These are phyloP conservation scores for Cosmorhoe ocellata DNA, from an alignment of 2,888 invertebrate species.

Conservation along the genomic window DNA sequence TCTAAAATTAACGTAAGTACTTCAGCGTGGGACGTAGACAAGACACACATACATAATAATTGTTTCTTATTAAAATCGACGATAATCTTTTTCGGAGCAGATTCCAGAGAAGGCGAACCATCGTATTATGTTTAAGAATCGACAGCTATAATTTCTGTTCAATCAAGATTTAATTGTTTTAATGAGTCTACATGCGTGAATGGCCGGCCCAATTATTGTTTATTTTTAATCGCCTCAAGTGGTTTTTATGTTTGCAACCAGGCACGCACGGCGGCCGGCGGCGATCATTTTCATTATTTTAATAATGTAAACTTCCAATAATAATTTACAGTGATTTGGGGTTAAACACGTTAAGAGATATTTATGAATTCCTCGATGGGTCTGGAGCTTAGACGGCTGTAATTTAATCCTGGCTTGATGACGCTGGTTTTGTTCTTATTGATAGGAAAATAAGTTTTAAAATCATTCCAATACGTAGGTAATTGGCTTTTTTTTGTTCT, in stretches of 20 bases:
- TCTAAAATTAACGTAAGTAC: slow-evolving; percentile 70
- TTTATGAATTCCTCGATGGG: slow-evolving; percentile 73
- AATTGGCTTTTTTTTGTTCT: too few species aligned
- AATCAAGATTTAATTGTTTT: slow-evolving; percentile 84
- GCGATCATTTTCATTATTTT: slow-evolving; percentile 83
- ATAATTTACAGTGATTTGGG: slow-evolving; percentile 82
- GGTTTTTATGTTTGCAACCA: slow-evolving; percentile 80
- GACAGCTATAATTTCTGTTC: slow-evolving; percentile 83
- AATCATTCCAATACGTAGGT: background rate
- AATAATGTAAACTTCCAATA: slow-evolving; percentile 83
- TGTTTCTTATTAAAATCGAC: slow-evolving; percentile 82
- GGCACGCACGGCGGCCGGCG: slow-evolving; percentile 75
- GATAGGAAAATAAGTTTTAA: slow-evolving; percentile 37
- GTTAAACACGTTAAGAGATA: slow-evolving; percentile 80
- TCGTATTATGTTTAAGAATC: slow-evolving; percentile 81
- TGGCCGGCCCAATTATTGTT: slow-evolving; percentile 82
- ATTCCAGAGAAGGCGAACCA: slow-evolving; percentile 71
- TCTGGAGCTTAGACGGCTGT: slow-evolving; percentile 64
- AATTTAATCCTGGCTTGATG: slow-evolving; percentile 66
- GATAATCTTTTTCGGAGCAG: slow-evolving; percentile 80
- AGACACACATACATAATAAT: slow-evolving; percentile 75
- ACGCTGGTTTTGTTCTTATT: slow-evolving; percentile 50
- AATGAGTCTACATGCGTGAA: slow-evolving; percentile 82
- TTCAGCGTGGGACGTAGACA: slow-evolving; percentile 75
- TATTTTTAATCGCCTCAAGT: slow-evolving; percentile 82